Base-by-base conservation (phyloP, 2,888 invertebrate genomes). In the Molanna angustata region DNA sequence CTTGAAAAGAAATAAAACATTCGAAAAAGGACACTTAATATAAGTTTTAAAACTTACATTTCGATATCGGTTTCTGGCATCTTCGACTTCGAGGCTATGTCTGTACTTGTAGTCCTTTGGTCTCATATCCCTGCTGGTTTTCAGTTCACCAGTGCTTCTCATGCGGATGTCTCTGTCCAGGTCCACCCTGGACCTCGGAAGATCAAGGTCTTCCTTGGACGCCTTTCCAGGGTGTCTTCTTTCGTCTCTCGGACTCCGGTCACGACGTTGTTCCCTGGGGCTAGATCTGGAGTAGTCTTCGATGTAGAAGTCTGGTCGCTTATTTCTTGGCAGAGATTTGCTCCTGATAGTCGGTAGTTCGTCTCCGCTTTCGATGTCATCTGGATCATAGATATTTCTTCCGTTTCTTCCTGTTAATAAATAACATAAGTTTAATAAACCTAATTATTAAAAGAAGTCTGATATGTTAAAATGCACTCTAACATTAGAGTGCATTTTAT, bases 311-410 rank as follows among this genome's bases (percentile, higher is more conserved):
- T 56, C 54, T 19, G 49, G 49, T 33, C 69, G 71, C 0, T 69
- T 60, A 1, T 72, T 72, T 22, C 75, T 65, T 1, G 76, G 76
- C 1, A 74, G 62, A 0, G 75, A 75, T 57, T 75, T 75, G 54
- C 74, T 73, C 4, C 74, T 66, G 1, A 41, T 42, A 64, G 41
- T 7, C 71, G 71, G 1, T 65, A 57, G 58, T 71, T 73, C 43
- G 64, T 64, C 72, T 67, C 65, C 74, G 59, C 60, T 72, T 68
- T 72, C 73, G n/a, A 75, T 61, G 55, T 76, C 75, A 2, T 76
- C 59, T 0, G 76, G 75, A 2, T 76, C 63, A 0, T 74, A 72
- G 55, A 76, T 73, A 61, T 70, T 74, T n/a, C 74, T 76, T 14
- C 46, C 49, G 21, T 31, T 54, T 37, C 44, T 45, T 4, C 43